Evolutionary conservation across 1,140 invertebrate species (phyloP).

Genomic region (Drosophila simulans): DNA sequence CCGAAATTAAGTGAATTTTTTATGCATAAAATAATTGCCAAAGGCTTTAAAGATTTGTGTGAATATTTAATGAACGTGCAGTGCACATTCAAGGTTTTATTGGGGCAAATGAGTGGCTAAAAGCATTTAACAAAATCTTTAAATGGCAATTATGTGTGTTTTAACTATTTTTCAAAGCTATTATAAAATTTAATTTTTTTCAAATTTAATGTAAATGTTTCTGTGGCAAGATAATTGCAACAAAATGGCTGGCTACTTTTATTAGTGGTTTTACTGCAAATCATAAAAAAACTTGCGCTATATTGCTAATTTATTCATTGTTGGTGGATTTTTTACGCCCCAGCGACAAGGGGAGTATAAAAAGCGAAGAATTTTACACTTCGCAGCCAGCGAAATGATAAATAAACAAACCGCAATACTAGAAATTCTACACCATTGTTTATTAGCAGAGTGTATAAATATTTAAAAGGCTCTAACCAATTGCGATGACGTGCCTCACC

Average conservation of each 20-base stretch:
- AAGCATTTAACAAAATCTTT: slow-evolving; percentile 14
- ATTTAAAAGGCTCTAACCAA: slow-evolving; percentile 42
- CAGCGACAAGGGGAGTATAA: slow-evolving; percentile 12
- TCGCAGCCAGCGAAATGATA: slow-evolving; percentile 9
- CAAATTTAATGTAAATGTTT: background rate
- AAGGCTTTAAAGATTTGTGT: slow-evolving; percentile 35
- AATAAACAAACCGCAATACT: slow-evolving; percentile 11
- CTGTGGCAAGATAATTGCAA: slow-evolving; percentile 1
- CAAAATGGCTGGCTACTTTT: slow-evolving; percentile 13
- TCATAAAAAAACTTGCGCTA: slow-evolving; percentile 57
- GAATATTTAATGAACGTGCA: slow-evolving; percentile 27
- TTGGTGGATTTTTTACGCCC: slow-evolving; percentile 46
- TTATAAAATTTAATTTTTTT: background rate
- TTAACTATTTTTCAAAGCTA: background rate
- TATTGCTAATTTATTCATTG: slow-evolving; percentile 75
- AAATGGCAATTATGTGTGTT: slow-evolving; percentile 16
- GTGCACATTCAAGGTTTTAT: slow-evolving; percentile 2
- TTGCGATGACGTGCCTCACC: slow-evolving; percentile 57
- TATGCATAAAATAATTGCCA: slow-evolving; percentile 30
- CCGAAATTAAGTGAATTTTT: slow-evolving; percentile 24
- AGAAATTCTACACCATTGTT: slow-evolving; percentile 9
- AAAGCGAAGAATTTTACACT: slow-evolving; percentile 15
- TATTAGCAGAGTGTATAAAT: slow-evolving; percentile 26
- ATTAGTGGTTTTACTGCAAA: slow-evolving; percentile 19
- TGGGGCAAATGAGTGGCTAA: background rate